Evolutionary conservation across 2,797 vertebrate species (phyloP), one percentile per base, ranked within the genome.

Genomic region (Denticeps clupeoides): DNA sequence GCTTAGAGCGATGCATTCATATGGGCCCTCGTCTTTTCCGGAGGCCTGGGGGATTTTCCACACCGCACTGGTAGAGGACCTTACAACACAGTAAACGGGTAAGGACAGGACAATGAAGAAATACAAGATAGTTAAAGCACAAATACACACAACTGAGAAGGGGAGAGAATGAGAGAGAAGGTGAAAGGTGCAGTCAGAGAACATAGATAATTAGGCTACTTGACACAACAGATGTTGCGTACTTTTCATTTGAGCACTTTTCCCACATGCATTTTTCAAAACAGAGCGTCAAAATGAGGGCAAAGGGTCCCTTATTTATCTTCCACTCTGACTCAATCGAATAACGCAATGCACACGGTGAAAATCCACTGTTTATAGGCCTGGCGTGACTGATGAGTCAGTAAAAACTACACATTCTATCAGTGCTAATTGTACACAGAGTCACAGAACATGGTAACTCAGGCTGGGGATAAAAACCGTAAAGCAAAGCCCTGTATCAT

Each of bases 1-100:
- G 77, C 86, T 95, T 3, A 78, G 76, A 0, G 87, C 92, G 0
- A 64, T 45, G 51, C 93, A 97, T 57, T 93, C 87, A 0, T 96
- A 96, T 0, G 43, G 52, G 31, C 90, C 93, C 65, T 90, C 90
- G 0, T 95, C 88, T 0, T 69, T 69, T 8, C 71, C 61, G 1
- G 88, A 89, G 0, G 67, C 84, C 0, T 53, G 55, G 0, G 71
- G 71, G 62, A 97, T 90, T 65, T 90, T 79, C 89, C 89, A 96
- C 62, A 83, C 91, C 79, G 88, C 74, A 53, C 74, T 82, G 41
- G 78, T 79, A 2, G 78, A 85, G 16, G 55, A 72, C 71, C 93
- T 97, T 2, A 49, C 4, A 11, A 59, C 31, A 73, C 61, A 67
- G 47, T 72, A 42, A 19, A 19, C 19, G 18, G 19, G 3, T 19